Percentiles rank a stretch among this genome's conserved stretches.
Conservation (phyloP, 2,113 vertebrate species). For the Syngnathus typhle region DNA sequence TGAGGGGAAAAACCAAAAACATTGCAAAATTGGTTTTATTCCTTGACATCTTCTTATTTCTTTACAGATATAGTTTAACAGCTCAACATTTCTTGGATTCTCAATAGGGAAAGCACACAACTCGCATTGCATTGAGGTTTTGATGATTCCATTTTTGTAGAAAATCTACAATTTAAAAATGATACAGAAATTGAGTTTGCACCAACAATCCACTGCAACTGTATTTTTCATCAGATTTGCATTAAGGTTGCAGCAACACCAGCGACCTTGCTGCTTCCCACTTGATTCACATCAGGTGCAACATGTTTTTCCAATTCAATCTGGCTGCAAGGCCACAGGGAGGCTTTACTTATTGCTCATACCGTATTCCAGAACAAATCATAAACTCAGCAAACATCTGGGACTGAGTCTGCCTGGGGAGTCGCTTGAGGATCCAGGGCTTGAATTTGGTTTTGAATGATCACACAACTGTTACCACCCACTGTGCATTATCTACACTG, state of each 20-base stretch:
- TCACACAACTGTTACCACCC: slow-evolving; percentile 59
- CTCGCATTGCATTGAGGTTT: not conserved
- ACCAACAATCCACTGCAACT: not conserved
- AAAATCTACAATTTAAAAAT: not conserved
- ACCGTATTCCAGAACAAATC: slow-evolving; percentile 56
- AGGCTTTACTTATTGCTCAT: slow-evolving; percentile 56
- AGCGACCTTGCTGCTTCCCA: slow-evolving; percentile 25
- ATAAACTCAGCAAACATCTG: slow-evolving; percentile 47
- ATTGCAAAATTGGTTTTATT: not conserved
- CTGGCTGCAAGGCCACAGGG: slow-evolving; percentile 51
- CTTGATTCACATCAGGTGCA: slow-evolving; percentile 52
- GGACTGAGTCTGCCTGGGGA: slow-evolving; percentile 38
- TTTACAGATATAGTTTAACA: too few relatives aligned
- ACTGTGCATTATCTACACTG: slow-evolving; percentile 30
- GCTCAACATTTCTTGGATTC: too few relatives aligned
- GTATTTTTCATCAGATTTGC: slow-evolving; percentile 48
- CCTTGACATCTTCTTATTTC: too few relatives aligned
- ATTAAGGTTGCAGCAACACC: slow-evolving; percentile 52
- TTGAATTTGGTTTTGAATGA: slow-evolving; percentile 55
- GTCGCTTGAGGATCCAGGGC: slow-evolving; percentile 33
- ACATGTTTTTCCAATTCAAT: slow-evolving; percentile 57
- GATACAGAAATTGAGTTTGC: not conserved
- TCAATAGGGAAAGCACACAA: not conserved
- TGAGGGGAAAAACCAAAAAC: not conserved
- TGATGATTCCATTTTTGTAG: not conserved